Evolutionary conservation across 2,888 invertebrate species (phyloP).

Genomic region (Caenorhabditis afra): DNA sequence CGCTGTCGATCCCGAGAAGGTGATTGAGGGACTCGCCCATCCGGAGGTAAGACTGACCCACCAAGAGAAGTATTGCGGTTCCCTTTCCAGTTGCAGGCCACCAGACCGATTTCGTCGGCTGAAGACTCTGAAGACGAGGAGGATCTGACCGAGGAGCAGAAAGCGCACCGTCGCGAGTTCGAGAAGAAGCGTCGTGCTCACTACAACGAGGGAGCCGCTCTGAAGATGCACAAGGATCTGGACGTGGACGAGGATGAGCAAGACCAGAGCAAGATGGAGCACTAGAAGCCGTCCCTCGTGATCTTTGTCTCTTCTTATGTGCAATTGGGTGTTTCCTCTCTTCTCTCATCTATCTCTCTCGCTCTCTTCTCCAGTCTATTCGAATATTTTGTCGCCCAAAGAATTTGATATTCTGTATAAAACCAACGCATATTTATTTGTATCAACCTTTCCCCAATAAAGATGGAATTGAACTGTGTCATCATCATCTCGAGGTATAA

Average conservation of each 20-base stretch:
- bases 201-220: constrained; percentile 97
- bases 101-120: constrained; percentile 50
- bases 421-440: constrained; percentile 25
- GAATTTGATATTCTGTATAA: constrained; percentile 34
- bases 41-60: constrained; percentile 18
- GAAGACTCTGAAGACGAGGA: constrained; percentile 73
- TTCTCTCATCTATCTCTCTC: not conserved
- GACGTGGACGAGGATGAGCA: constrained; percentile 90
- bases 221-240: constrained; percentile 88
- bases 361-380: constrained; percentile 6
- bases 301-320: constrained; percentile 6
- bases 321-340: constrained; percentile 38
- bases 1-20: constrained; percentile 75
- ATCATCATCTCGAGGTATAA: constrained; percentile 20
- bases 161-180: constrained; percentile 83
- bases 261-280: constrained; percentile 84
- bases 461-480: not conserved
- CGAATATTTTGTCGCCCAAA: constrained; percentile 15
- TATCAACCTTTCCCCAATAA: not conserved
- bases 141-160: constrained; percentile 73
- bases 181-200: constrained; percentile 95
- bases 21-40: constrained; percentile 58
- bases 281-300: constrained; percentile 15
- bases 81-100: constrained; percentile 8
- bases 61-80: too few species aligned